Evolutionary conservation across 2,888 invertebrate species (phyloP), one percentile per base, ranked within the genome.

Genomic region (Pseudococcus viburni): DNA sequence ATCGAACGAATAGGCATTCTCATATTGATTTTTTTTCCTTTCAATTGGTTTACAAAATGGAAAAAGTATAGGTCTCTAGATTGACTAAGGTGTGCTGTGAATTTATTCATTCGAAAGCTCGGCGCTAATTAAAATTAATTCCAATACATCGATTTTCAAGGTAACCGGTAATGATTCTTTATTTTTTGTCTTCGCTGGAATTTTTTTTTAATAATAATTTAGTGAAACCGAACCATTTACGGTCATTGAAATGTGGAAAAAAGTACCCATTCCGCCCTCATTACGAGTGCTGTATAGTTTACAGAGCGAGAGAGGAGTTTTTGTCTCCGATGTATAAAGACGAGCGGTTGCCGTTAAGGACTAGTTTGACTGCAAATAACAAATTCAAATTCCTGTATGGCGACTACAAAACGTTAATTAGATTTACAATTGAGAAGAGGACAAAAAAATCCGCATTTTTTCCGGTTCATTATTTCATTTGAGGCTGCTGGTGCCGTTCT

Each of bases 361-460:
- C 85, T 55, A 85, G 85, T 85, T 85, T 85, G 55, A 59, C 85
- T 22, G 85, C 85, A 85, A 85, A 85, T 85, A 85, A 85, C 85
- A 55, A 85, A 85, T 85, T 85, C 85, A 59, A 85, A 85, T 85
- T 85, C 85, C 42, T 55, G 59, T 85, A 85, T 26, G 59, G 59
- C 64, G 85, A 85, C 59, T 85, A 59, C 85, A 42, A 85, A 59
- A 85, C 55, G 64, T 85, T 85, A 85, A 85, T 85, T 85, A 85
- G 85, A 85, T 85, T 85, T 85, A 85, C 85, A 85, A 85, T 85
- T 85, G 85, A 85, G 80, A 46, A 83, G 46, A 83, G 80, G 80
- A 83, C 73, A 83, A 83, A 83, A 77, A 83, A 83, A 46, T 83
- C 80, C 80, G 80, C 80, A 83, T 83, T 83, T 83, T 83, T 83